Evolutionary conservation across 2,113 vertebrate genomes (phyloP), one percentile per base, ranked within the genome.

Genomic region (Formicarius rufipectus): DNA sequence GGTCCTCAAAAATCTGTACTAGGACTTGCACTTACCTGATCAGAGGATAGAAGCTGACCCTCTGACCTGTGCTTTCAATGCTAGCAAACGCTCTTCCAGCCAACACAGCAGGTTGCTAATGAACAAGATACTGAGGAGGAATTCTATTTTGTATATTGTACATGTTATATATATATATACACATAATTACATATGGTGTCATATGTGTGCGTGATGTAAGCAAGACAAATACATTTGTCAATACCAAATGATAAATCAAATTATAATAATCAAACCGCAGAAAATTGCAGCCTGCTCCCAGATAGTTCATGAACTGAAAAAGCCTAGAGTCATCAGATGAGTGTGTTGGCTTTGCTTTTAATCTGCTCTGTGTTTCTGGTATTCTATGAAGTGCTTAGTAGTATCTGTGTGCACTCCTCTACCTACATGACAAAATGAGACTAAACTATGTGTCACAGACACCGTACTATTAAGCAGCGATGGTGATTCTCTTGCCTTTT

Each of bases 401-500:
- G 68, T 89, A 19, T 80, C 52, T 90, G 45, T 47, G 58, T 90
- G 72, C 6, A 1, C 56, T 93, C 55, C 56, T 86, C 85, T 92
- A 86, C 83, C 88, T 87, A 50, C 56, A 17, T 77, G 60, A 68
- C 49, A 96, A 90, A 92, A 94, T 90, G 33, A 94, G 74, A 85
- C 82, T 93, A 90, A 94, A 81, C 52, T 67, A 45, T 94, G 81
- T 85, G 88, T 90, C 85, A 93, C 20, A 86, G 88, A 78, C 73
- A 83, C 87, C 52, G 9, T 62, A 17, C 68, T 86, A 56, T 90
- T 92, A 92, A 81, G 67, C 64, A 67, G 13, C 66, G 59, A 27
- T 10, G 72, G 55, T 52, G 75, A 28, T 30, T 80, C 85, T 91
- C 67, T 67, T 7, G 18, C 7, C n/a, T n/a, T n/a, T n/a, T n/a